Evolutionary conservation across 2,797 vertebrate species (phyloP).

Genomic region (Pseudochaenichthys georgianus): DNA sequence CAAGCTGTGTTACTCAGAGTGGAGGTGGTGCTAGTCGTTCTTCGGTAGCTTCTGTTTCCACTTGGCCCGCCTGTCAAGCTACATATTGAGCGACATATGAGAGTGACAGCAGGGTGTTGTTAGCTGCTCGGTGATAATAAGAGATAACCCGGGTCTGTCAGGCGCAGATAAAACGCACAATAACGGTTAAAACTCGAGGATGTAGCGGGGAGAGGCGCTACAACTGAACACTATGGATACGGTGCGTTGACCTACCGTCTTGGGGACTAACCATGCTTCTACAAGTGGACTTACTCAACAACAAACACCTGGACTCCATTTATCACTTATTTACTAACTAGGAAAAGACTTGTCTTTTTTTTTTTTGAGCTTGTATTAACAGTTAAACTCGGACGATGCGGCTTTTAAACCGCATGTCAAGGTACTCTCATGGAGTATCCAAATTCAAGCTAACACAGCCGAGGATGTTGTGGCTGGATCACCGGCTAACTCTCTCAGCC

Average conservation of each 20-base stretch:
- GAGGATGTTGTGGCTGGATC: conserved; percentile 56
- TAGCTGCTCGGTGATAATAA: conserved; percentile 69
- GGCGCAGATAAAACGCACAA: conserved; percentile 77
- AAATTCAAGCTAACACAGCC: conserved; percentile 56
- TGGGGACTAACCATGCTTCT: conserved; percentile 15
- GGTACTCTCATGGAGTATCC: conserved; percentile 46
- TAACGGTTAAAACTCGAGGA: conserved; percentile 73
- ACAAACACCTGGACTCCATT: not conserved
- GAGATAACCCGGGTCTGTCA: conserved; percentile 79
- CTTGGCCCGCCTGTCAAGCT: not conserved
- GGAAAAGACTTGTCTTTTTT: not conserved
- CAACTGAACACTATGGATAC: not conserved
- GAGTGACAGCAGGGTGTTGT: conserved; percentile 79
- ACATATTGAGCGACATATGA: conserved; percentile 66
- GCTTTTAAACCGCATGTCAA: conserved; percentile 64
- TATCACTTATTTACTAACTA: not conserved
- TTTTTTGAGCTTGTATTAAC: not conserved
- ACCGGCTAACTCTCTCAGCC: conserved; percentile 30
- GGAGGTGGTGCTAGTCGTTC: not conserved
- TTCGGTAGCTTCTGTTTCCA: conserved; percentile 1
- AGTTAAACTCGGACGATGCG: conserved; percentile 57
- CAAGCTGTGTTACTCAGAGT: too few relatives aligned
- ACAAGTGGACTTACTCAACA: conserved; percentile 9
- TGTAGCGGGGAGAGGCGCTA: conserved; percentile 28
- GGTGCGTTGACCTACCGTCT: conserved; percentile 26